These are phyloP conservation scores for Chionodraco myersi DNA, from an alignment of 2,113 vertebrate species.

Conservation along the genomic window DNA sequence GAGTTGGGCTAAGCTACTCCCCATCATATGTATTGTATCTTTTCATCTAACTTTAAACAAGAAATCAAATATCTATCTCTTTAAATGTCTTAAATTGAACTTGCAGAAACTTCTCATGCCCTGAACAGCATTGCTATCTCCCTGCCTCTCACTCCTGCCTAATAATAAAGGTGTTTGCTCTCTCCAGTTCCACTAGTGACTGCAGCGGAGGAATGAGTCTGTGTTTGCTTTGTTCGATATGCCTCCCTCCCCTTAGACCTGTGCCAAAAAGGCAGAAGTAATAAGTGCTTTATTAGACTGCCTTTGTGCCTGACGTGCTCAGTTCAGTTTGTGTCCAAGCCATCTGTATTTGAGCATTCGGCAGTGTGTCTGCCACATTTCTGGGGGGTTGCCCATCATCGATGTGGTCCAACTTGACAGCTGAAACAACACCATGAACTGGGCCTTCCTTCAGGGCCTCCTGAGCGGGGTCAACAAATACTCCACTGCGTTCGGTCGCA, in stretches of 20 bases:
- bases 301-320: constrained; percentile 14
- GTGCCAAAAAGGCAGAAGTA: constrained; percentile 49
- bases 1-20: no score
- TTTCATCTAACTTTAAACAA: neutral
- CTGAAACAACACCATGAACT: constrained; percentile 86
- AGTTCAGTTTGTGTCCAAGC: constrained; percentile 13
- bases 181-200: constrained; percentile 21
- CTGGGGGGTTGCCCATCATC: neutral
- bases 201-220: constrained; percentile 39
- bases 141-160: constrained; percentile 19
- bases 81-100: no score
- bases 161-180: constrained; percentile 33
- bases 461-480: constrained; percentile 91
- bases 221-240: constrained; percentile 56
- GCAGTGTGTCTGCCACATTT: neutral
- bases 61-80: neutral
- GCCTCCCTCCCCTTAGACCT: constrained; percentile 54
- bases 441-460: constrained; percentile 87
- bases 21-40: no score
- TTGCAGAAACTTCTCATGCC: no score
- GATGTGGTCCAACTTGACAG: neutral
- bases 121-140: neutral
- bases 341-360: constrained; percentile 1
- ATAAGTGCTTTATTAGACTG: constrained; percentile 45
- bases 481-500: constrained; percentile 90